Percentiles rank a stretch among this genome's conserved stretches.
These are phyloP conservation scores for Himalopsyche anomala DNA, from an alignment of 2,888 invertebrate species.

Conservation along the genomic window DNA sequence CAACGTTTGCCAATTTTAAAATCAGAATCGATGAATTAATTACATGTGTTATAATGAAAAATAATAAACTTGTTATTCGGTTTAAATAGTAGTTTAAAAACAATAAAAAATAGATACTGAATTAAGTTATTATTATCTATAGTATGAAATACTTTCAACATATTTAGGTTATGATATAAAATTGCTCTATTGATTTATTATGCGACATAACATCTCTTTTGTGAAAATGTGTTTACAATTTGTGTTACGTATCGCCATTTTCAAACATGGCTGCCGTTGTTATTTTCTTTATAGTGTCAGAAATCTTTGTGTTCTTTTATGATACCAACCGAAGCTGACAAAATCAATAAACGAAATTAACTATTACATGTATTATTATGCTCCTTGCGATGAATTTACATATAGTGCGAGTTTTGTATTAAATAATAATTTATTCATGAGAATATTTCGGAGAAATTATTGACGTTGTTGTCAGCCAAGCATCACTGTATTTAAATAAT, in stretches of 20 bases:
- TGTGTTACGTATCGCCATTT: slow-evolving; percentile 42
- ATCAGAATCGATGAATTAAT: too few species aligned
- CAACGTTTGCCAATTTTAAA: too few species aligned
- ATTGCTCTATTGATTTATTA: neutral
- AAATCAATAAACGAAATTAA: slow-evolving; percentile 32
- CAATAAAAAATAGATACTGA: too few species aligned
- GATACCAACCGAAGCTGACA: neutral
- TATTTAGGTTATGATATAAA: too few species aligned
- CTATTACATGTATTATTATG: neutral
- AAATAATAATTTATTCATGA: neutral
- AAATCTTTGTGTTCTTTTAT: slow-evolving; percentile 32
- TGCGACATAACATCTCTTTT: neutral
- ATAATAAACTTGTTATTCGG: too few species aligned
- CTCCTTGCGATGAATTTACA: neutral
- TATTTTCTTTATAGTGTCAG: slow-evolving; percentile 36
- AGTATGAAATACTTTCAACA: too few species aligned
- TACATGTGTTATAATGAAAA: too few species aligned
- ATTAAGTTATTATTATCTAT: too few species aligned
- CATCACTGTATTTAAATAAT: neutral
- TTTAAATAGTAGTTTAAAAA: too few species aligned
- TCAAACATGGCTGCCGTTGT: slow-evolving; percentile 39
- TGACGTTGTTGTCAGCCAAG: neutral
- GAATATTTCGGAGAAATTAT: neutral
- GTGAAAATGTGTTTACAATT: slow-evolving; percentile 19
- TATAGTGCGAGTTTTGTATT: neutral